These are phyloP conservation scores for Strix aluco DNA, from an alignment of 2,113 vertebrate genomes.

Conservation along the genomic window DNA sequence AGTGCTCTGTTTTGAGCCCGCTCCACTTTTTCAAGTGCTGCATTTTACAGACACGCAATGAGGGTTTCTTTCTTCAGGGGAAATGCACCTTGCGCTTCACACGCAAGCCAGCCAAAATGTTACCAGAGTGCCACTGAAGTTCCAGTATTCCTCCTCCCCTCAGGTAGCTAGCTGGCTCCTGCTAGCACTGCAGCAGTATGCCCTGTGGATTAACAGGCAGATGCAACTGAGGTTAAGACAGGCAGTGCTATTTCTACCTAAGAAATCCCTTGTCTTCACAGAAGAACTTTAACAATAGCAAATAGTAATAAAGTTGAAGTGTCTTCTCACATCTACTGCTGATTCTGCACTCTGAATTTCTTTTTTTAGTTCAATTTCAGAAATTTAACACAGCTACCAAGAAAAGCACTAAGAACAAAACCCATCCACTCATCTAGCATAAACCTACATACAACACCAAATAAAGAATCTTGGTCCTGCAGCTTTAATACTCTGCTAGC, in stretches of 20 bases:
- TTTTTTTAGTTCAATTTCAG: neutral
- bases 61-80: neutral
- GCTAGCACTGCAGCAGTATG: neutral
- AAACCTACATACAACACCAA: neutral
- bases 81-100: neutral
- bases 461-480: neutral
- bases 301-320: neutral
- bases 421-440: neutral
- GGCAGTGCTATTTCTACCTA: neutral
- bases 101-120: neutral
- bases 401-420: neutral
- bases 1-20: neutral
- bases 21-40: neutral
- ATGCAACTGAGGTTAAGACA: neutral
- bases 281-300: accelerated
- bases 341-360: neutral
- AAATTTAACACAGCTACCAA: neutral
- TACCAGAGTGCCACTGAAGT: neutral
- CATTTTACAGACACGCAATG: neutral
- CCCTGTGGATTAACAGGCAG: neutral
- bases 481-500: neutral
- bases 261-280: neutral
- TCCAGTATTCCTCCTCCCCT: neutral
- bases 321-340: neutral
- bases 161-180: neutral